phyloP scores from a whole-genome alignment of 2,797 vertebrate genomes.

The Cyclopterus lumpus region DNA sequence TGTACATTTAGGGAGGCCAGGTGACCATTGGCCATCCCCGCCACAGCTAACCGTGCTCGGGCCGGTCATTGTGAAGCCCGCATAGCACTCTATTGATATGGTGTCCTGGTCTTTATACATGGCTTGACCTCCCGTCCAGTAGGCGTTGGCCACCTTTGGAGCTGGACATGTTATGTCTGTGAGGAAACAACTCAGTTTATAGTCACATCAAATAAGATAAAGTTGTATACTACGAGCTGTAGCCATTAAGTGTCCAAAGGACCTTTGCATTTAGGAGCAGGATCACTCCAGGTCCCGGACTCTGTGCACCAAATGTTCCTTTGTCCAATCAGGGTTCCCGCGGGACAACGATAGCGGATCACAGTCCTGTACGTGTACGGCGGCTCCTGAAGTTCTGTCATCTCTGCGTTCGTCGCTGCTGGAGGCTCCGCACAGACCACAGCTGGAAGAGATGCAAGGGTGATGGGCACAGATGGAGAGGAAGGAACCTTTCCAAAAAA shows the following conservation, averaged over 20 bases:
- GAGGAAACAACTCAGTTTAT: not conserved
- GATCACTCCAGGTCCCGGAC: constrained; percentile 76
- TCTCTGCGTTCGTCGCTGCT: constrained; percentile 28
- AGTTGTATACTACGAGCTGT: not conserved
- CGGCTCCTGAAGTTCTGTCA: not conserved
- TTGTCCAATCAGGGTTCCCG: constrained; percentile 66
- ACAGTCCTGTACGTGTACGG: constrained; percentile 48
- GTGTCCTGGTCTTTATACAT: constrained; percentile 27
- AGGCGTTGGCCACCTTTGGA: constrained; percentile 51
- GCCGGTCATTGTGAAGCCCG: constrained; percentile 28
- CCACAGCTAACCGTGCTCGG: constrained; percentile 49
- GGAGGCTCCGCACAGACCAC: constrained; percentile 49
- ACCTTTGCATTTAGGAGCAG: constrained; percentile 77
- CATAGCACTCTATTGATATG: constrained; percentile 45
- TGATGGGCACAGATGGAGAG: not conserved
- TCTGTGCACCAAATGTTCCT: constrained; percentile 72
- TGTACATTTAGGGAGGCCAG: constrained; percentile 63
- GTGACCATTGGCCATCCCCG: constrained; percentile 59
- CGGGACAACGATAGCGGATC: constrained; percentile 65
- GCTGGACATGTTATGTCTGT: constrained; percentile 67
- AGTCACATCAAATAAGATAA: not conserved
- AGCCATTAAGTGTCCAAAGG: not conserved
- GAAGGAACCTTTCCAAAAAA: not conserved
- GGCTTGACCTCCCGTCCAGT: constrained; percentile 14
- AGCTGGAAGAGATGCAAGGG: constrained; percentile 40